Evolutionary conservation across 2,797 vertebrate species (phyloP), one percentile per base, ranked within the genome.

Genomic region (Lepus townsendii): DNA sequence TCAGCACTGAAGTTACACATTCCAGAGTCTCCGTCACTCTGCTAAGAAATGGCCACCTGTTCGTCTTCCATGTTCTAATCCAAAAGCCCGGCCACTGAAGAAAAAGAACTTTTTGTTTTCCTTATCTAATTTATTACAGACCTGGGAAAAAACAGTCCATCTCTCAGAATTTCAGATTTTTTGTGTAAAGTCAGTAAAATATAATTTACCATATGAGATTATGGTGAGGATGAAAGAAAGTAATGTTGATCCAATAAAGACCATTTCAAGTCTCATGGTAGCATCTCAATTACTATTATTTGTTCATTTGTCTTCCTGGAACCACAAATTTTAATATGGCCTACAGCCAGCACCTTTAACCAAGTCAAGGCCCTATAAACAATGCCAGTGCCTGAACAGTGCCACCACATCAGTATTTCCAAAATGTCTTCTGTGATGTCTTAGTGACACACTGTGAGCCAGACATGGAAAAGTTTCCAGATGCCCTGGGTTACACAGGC

Each of bases 181-280:
- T 78, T 65, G 26, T 32, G 19, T 35, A 69, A 94, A 94, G 32
- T n/a, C 7, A 89, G 66, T 62, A 89, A 57, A 82, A 54, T 10
- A 54, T 11, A 20, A 57, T 62, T 12, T 57, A 60, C 2, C 8
- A 6, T 3, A 76, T 13, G 7, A 27, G 13, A 8, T 47, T n/a
- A 82, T 24, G 16, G 30, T 10, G n/a, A 47, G 7, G 50, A 47
- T 5, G 2, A 68, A 80, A 68, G 12, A 30, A 60, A 71, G 38
- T 5, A 65, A 50, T 60, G 47, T 68, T 71, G 72, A 42, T 89
- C 71, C 93, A 91, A 85, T 73, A 77, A 83, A 72, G 19, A 65
- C 2, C 24, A 32, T 20, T 82, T 7, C 30, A 87, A 54, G 20
- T 86, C 76, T 35, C 22, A 35, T 38, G 19, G 75, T 10, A 11